These are phyloP conservation scores for Calycopis cecrops DNA, from an alignment of 1,140 invertebrate genomes.

Conservation along the genomic window DNA sequence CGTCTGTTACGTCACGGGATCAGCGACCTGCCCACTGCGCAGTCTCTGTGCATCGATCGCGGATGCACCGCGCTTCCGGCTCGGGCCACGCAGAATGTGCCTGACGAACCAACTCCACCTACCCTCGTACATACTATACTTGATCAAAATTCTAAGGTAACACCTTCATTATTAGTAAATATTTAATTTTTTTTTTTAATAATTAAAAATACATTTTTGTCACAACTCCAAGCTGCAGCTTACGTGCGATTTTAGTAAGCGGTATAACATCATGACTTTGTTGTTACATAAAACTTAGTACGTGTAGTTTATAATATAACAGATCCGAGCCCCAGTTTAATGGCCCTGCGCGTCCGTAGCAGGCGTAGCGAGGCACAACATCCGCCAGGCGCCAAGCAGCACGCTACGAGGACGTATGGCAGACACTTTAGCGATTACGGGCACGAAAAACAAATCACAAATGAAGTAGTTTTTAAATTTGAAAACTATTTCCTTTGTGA, in stretches of 20 bases:
- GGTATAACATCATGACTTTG: too few species aligned
- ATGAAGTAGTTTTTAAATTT: too few species aligned
- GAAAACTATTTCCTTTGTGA: too few species aligned
- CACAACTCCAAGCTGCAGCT: too few species aligned
- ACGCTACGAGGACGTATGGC: constrained; percentile 22
- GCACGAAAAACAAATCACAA: too few species aligned
- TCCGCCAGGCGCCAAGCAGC: constrained; percentile 29
- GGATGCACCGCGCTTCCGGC: constrained; percentile 34
- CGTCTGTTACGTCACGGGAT: constrained; percentile 40
- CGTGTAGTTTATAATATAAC: too few species aligned
- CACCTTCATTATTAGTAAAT: constrained; percentile 3
- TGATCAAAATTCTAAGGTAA: constrained; percentile 26
- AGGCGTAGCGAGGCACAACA: constrained; percentile 23
- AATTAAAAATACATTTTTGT: background rate
- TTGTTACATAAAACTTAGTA: too few species aligned
- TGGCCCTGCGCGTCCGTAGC: constrained; percentile 41
- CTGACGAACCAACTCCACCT: background rate
- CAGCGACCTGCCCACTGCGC: constrained; percentile 52
- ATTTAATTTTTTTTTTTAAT: too few species aligned
- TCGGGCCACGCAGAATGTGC: constrained; percentile 24
- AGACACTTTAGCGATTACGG: constrained; percentile 16
- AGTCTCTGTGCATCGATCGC: constrained; percentile 58
- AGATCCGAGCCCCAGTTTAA: constrained; percentile 29
- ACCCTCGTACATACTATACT: constrained; percentile 22
- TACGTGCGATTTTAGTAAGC: too few species aligned